A percentile compares a stretch with the other conserved stretches of the same genome.
phyloP scores from a whole-genome alignment of 1,140 invertebrate species.

The Vanessa tameamea region DNA sequence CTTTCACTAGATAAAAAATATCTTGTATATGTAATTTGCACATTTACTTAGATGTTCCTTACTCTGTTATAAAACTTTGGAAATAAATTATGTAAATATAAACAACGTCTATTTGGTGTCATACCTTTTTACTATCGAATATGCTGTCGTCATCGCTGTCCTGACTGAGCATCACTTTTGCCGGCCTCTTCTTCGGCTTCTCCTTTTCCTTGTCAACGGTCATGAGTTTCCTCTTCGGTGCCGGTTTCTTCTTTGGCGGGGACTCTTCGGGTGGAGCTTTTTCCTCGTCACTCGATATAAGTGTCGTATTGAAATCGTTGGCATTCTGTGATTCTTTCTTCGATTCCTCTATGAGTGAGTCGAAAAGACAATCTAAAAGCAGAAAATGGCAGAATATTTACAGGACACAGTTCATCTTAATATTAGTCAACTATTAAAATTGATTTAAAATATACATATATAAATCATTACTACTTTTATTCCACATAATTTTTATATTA shows the following conservation, averaged over 20 bases:
- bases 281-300: constrained; percentile 66
- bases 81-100: too few species aligned
- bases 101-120: not conserved
- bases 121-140: constrained; percentile 76
- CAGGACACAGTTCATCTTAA: too few species aligned
- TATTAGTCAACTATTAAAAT: too few species aligned
- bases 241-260: constrained; percentile 67
- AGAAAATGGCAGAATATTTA: not conserved
- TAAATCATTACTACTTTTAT: too few species aligned
- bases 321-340: constrained; percentile 57
- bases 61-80: too few species aligned
- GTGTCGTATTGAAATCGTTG: constrained; percentile 47
- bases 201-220: constrained; percentile 50
- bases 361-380: constrained; percentile 75
- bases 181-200: constrained; percentile 68
- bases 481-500: too few species aligned
- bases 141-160: constrained; percentile 76
- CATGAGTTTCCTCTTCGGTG: constrained; percentile 69
- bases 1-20: too few species aligned
- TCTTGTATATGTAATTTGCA: too few species aligned
- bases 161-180: constrained; percentile 54
- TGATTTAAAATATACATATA: too few species aligned
- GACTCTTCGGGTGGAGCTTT: constrained; percentile 25
- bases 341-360: constrained; percentile 77
- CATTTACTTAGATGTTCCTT: too few species aligned